Evolutionary conservation across 1,140 invertebrate species (phyloP), one percentile per base, ranked within the genome.

Genomic region (Zaprionus nigranus): DNA sequence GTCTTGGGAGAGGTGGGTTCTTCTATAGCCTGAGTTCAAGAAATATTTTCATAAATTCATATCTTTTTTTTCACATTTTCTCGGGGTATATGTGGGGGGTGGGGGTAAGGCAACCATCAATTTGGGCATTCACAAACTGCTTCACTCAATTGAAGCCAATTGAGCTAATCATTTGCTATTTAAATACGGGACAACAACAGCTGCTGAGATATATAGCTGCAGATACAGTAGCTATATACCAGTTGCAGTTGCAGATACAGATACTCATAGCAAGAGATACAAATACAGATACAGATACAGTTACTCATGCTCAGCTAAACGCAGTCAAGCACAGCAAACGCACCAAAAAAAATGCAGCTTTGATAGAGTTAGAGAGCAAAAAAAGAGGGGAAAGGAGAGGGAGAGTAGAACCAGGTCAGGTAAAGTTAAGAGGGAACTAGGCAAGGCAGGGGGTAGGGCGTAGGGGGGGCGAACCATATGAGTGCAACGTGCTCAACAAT

Each of bases 121-220:
- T 84, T 78, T 75, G 82, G 79, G 75, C 57, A 81, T 69, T 69
- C 71, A 74, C 58, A 51, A 69, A 64, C 63, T 57, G 58, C 49
- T 61, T 64, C 26, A 72, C 58, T 72, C 83, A 87, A 87, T 87
- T 87, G 83, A 88, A 87, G 77, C 81, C 83, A 87, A 87, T 87
- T 87, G 83, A 87, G 83, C 83, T 83, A 87, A 87, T 87, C 80
- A 87, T 88, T 86, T 73, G 82, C 79, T 79, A 86, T 86, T 82
- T 87, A 86, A 87, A 86, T 87, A 77, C 79, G 79, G 79, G 78
- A 68, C 81, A 79, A 59, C 77, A 85, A 78, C 56, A 53, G 72
- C 53, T 63, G 62, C 73, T 57, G 65, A 61, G 59, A 51, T 68
- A 67, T 30, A 68, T 24, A 67, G 36, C 30, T 51, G 26, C 38